Evolutionary conservation across 2,797 vertebrate species (phyloP), one percentile per base, ranked within the genome.

Genomic region (Taenioides sp.): DNA sequence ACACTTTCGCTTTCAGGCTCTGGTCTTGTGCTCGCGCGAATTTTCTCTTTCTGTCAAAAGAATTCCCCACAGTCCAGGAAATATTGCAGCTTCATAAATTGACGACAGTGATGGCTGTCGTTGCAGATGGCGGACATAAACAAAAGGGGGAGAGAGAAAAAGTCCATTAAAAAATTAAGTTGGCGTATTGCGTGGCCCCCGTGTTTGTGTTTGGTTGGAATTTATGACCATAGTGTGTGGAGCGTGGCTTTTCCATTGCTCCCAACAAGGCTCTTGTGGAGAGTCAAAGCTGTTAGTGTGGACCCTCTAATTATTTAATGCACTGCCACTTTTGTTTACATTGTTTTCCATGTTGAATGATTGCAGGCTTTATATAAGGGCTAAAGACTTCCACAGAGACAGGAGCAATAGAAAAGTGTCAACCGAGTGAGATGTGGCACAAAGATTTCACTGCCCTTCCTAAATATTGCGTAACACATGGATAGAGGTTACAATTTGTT

Each of bases 281-380:
- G 73, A 86, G 78, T 78, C 79, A 74, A 80, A 81, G 80, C 81
- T 85, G 82, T 90, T 89, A 89, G 84, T 61, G 69, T 73, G 76
- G 79, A 80, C 62, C 67, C 74, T 50, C 87, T 92, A 91, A 92
- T 93, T 89, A 86, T 90, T 92, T 88, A 91, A 92, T 89, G 86
- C 77, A 86, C 78, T 77, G 80, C 75, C 78, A 78, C 64, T 65
- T 79, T 87, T 88, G 76, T 89, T 90, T 88, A 78, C 83, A 77
- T 88, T 87, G 79, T 82, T 84, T 47, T 77, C 77, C 77, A 50
- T 81, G 80, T 79, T 80, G 80, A 86, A 65, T 31, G 25, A 50
- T 72, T 72, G 65, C 74, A 50, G 63, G 52, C 61, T 83, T 72
- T 78, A 76, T 69, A 81, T 70, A 71, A 68, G 34, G 52, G 50